Evolutionary conservation across 2,888 invertebrate species (phyloP), one percentile per base, ranked within the genome.

Genomic region (Eilema caniola): DNA sequence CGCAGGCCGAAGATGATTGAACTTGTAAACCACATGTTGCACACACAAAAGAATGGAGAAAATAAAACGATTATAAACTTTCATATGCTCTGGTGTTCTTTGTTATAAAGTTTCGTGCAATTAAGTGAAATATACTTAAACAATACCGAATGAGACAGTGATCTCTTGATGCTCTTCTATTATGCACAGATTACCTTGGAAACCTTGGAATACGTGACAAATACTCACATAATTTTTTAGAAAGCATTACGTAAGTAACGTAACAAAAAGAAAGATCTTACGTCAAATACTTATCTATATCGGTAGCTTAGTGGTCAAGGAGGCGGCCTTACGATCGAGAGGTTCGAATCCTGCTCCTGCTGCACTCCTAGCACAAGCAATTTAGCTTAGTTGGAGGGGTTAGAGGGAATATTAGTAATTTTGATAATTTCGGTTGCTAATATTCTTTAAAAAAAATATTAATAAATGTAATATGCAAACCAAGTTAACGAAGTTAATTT

Each of bases 11-110:
- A 69, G 63, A 69, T 69, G 33, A 69, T 63, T 63, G 63, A 63
- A 41, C 59, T 57, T 64, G 63, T 59, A 41, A 63, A 63, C 23
- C 41, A 69, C 63, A 53, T 31, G 53, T 28, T 16, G 1, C 25
- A 56, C 56, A 24, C n/a, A 60, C 47, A 24, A 62, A 67, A 61
- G 47, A 67, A 67, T 61, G 31, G 53, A 62, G 60, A 61, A 67
- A 33, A 62, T 62, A 62, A 23, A 67, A 67, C 62, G 41, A 69
- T 60, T 57, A 69, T 64, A 23, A 41, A 64, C 59, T 64, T 69
- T 66, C 60, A 65, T 53, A 28, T 24, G 64, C 16, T 14, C 14
- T 11, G 1, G 61, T 65, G 31, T 60, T 69, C 25, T 60, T 24
- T 64, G 37, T 63, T 59, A 20, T 61, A 37, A 20, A 56, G 23